A percentile compares a stretch with the other conserved stretches of the same genome.
phyloP scores from a whole-genome alignment of 2,113 vertebrate species.

The Macrotis lagotis region DNA sequence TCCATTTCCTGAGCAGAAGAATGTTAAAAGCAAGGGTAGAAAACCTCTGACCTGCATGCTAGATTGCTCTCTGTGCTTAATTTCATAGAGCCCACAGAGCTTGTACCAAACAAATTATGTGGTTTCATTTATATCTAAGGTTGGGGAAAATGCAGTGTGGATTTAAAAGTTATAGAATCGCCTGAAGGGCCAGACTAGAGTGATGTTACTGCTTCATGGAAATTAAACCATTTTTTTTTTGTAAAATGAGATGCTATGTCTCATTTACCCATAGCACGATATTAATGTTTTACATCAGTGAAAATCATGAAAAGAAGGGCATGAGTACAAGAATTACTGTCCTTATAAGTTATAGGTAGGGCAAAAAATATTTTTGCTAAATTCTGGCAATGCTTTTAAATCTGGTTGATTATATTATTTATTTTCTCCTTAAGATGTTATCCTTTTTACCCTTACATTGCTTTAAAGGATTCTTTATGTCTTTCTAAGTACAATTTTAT shows the following conservation, averaged over 20 bases:
- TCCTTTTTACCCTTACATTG: no score
- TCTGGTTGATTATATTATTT: neutral
- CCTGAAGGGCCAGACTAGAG: neutral
- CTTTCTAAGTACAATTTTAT: neutral
- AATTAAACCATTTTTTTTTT: neutral
- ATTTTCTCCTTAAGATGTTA: neutral
- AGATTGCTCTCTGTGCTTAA: neutral
- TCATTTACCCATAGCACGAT: neutral
- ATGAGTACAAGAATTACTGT: neutral
- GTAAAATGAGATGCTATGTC: neutral
- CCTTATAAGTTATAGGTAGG: neutral
- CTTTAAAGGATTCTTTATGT: neutral
- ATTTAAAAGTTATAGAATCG: neutral
- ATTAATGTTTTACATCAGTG: neutral
- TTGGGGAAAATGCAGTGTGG: neutral
- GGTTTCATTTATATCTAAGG: neutral
- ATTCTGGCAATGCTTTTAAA: neutral
- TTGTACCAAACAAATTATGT: neutral
- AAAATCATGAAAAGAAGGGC: neutral
- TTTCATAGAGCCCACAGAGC: neutral
- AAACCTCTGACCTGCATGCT: neutral
- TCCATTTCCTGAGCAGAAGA: neutral
- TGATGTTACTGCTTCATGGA: constrained; percentile 2
- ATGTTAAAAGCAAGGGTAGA: neutral
- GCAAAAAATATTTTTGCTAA: neutral